Conservation (phyloP, 1,140 invertebrate genomes). For the Drosophila burlai region DNA sequence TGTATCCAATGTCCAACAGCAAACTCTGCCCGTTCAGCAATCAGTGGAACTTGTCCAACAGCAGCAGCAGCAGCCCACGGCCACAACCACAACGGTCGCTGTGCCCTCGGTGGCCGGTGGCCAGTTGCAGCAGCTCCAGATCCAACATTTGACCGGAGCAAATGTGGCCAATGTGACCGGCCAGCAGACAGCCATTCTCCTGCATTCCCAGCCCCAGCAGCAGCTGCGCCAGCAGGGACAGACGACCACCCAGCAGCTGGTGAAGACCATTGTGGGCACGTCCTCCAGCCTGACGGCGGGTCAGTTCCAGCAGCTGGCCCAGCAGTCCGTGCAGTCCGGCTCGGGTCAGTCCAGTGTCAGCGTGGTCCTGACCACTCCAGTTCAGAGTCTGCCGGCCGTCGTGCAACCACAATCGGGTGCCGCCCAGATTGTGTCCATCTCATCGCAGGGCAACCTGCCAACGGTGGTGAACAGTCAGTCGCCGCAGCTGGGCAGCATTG, state of each 20-base stretch:
- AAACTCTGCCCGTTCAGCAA: constrained; percentile 47
- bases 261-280: constrained; percentile 80
- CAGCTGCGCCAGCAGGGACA: constrained; percentile 50
- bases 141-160: constrained; percentile 67
- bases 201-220: constrained; percentile 63
- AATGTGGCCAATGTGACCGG: constrained; percentile 42
- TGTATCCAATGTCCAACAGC: constrained; percentile 11
- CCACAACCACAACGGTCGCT: constrained; percentile 53
- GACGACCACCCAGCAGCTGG: constrained; percentile 70
- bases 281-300: constrained; percentile 60
- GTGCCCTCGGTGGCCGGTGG: constrained; percentile 46
- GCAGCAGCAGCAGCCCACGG: constrained; percentile 47
- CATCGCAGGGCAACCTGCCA: constrained; percentile 73
- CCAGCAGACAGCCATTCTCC: constrained; percentile 72
- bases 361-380: constrained; percentile 82
- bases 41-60: constrained; percentile 58
- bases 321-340: constrained; percentile 50
- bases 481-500: constrained; percentile 76
- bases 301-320: constrained; percentile 78
- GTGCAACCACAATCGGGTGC: constrained; percentile 62
- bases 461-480: constrained; percentile 66
- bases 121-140: constrained; percentile 65
- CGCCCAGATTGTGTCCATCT: constrained; percentile 84
- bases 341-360: constrained; percentile 72
- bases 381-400: constrained; percentile 68